These are phyloP conservation scores for Alosa alosa DNA, from an alignment of 2,113 vertebrate genomes.

Conservation along the genomic window DNA sequence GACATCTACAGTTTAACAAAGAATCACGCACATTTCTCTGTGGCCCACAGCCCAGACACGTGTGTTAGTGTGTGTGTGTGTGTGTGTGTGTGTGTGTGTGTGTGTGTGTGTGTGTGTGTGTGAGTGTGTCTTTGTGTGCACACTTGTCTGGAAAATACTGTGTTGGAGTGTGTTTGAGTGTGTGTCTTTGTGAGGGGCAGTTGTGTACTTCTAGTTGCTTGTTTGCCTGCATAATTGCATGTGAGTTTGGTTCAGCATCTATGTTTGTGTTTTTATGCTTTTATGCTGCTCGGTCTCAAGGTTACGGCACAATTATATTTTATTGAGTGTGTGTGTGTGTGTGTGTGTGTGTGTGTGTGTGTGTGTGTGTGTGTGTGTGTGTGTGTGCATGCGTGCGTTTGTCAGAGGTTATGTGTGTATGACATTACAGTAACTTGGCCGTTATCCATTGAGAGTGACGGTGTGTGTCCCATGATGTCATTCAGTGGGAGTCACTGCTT, in stretches of 20 bases:
- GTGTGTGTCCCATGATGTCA: conserved; percentile 3
- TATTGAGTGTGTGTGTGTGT: background rate
- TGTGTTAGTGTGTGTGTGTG: too few relatives aligned
- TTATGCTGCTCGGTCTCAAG: background rate
- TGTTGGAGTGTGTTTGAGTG: background rate
- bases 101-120: background rate
- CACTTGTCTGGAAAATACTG: background rate
- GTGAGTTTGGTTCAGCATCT: conserved; percentile 9
- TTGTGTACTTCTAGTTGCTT: background rate
- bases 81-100: background rate
- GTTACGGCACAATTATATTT: background rate
- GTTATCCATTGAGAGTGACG: background rate
- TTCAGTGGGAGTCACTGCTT: background rate
- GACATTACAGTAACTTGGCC: too few relatives aligned
- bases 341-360: conserved; percentile 11
- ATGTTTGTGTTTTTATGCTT: background rate
- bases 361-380: background rate
- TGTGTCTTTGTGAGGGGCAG: background rate
- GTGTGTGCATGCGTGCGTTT: background rate
- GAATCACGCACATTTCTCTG: background rate
- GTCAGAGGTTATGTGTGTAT: background rate
- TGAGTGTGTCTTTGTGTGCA: background rate
- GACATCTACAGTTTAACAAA: conserved; percentile 9
- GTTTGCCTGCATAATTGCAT: background rate
- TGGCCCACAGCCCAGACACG: conserved; percentile 9